Evolutionary conservation across 2,113 vertebrate genomes (phyloP).

Genomic region (Melanerpes formicivorus): DNA sequence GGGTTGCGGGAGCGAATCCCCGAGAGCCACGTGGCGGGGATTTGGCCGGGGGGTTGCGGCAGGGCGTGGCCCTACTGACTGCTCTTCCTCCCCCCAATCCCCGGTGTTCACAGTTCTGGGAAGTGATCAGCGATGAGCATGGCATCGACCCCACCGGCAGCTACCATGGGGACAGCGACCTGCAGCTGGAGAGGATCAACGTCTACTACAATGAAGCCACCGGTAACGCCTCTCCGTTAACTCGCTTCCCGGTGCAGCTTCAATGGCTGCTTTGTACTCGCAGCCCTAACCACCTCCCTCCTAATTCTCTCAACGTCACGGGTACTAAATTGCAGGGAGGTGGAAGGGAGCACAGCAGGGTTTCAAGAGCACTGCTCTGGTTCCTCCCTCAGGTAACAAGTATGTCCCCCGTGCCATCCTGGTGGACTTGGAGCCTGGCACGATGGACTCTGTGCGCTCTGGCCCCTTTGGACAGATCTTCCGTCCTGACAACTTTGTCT

Average conservation of each 20-base stretch:
- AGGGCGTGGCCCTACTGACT: background rate
- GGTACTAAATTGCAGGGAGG: background rate
- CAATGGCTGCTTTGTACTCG: background rate
- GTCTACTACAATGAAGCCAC: constrained; percentile 91
- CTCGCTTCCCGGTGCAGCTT: background rate
- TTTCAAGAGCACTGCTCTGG: background rate
- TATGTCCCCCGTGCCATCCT: constrained; percentile 84
- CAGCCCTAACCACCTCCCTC: background rate
- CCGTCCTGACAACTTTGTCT: constrained; percentile 87
- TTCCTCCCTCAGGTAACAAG: constrained; percentile 78
- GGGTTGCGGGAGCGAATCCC: background rate
- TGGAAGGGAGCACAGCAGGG: background rate
- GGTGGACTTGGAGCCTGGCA: constrained; percentile 85
- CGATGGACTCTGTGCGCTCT: constrained; percentile 85
- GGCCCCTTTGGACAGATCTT: constrained; percentile 88
- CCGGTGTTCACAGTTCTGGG: constrained; percentile 81
- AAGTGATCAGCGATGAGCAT: constrained; percentile 88
- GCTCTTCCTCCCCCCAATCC: background rate
- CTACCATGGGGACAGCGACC: constrained; percentile 85
- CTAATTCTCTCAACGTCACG: background rate
- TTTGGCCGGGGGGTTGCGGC: background rate
- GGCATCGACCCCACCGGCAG: constrained; percentile 88
- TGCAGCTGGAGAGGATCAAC: constrained; percentile 88
- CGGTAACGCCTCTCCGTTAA: constrained; percentile 62
- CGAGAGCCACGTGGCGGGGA: background rate